Conservation (phyloP, 2,797 vertebrate genomes). For the Dromococcyx pavoninus region DNA sequence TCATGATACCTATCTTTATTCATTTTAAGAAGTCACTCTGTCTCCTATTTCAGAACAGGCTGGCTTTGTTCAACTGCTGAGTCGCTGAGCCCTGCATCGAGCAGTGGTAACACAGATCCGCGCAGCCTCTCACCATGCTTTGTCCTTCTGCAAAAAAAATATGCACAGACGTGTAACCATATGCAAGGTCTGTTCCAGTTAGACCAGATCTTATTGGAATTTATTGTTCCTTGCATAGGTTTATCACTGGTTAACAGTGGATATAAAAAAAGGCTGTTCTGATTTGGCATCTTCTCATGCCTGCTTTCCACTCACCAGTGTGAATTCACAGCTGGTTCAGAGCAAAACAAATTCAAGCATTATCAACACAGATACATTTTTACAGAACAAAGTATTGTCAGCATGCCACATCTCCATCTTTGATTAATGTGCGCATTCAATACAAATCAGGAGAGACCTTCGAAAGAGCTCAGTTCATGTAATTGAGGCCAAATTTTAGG, state of each 20-base stretch:
- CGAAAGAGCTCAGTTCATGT: background rate
- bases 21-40: conserved; percentile 5
- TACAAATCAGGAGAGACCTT: background rate
- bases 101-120: background rate
- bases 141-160: background rate
- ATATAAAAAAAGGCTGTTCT: conserved; percentile 3
- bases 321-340: conserved; percentile 21
- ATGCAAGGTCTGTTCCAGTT: background rate
- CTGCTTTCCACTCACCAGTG: background rate
- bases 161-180: accelerated
- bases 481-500: conserved; percentile 37
- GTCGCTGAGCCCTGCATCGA: background rate
- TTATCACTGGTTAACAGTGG: background rate
- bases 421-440: conserved; percentile 43
- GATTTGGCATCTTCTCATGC: background rate
- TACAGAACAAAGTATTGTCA: conserved; percentile 39
- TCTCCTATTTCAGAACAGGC: background rate
- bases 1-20: background rate
- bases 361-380: conserved; percentile 40
- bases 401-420: background rate
- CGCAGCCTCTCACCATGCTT: background rate
- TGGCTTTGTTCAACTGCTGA: conserved; percentile 2
- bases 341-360: conserved; percentile 16
- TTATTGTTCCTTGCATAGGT: background rate
- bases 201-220: background rate